Conservation (phyloP, 2,797 vertebrate genomes). For the Masticophis lateralis region DNA sequence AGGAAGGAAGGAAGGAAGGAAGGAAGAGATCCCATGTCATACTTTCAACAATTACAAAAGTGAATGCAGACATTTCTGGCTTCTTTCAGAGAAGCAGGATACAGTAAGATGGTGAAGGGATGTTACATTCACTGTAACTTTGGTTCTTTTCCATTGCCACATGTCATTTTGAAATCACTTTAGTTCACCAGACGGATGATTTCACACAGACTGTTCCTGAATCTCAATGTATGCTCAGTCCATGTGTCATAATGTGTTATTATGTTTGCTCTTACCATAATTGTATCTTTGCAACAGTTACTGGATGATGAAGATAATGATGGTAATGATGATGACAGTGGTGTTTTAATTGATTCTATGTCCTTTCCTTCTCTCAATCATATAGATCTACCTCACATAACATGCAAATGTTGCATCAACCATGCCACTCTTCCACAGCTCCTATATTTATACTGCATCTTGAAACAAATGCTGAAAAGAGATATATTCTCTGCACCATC, state of each 20-base stretch:
- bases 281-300: neutral
- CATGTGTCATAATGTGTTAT: neutral
- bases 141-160: neutral
- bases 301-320: neutral
- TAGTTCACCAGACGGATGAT: neutral
- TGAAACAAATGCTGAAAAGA: neutral
- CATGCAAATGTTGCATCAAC: neutral
- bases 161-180: neutral
- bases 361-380: neutral
- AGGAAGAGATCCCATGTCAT: neutral
- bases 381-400: neutral
- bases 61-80: neutral
- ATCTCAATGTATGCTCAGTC: neutral
- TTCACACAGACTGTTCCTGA: neutral
- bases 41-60: neutral
- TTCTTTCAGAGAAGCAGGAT: neutral
- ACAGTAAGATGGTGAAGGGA: neutral
- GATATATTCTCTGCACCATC: neutral
- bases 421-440: neutral
- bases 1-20: neutral
- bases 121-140: neutral
- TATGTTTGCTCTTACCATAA: neutral
- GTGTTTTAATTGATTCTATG: neutral
- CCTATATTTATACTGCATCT: neutral
- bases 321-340: neutral